Conservation (phyloP, 2,888 invertebrate genomes). For the Julus scandinavius region DNA sequence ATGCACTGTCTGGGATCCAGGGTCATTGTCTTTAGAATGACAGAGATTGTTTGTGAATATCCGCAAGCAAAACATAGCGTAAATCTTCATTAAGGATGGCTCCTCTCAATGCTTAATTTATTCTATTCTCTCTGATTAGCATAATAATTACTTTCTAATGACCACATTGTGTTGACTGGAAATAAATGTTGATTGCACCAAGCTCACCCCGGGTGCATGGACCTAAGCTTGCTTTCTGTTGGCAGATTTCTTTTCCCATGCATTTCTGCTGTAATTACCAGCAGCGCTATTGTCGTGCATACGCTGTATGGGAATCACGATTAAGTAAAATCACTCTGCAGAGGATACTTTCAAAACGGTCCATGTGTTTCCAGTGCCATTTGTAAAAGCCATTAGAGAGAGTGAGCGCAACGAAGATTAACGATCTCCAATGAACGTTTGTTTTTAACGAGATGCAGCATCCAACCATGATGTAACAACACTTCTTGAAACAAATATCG, state of each 20-base stretch:
- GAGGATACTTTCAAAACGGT: conserved; percentile 2
- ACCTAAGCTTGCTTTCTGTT: not conserved
- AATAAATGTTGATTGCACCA: conserved; percentile 22
- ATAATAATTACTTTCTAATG: conserved; percentile 27
- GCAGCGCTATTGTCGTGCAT: not conserved
- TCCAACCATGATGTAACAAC: conserved; percentile 16
- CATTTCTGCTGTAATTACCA: not conserved
- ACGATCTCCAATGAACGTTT: conserved; percentile 13
- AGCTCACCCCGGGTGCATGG: conserved; percentile 14
- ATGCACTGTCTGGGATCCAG: not conserved
- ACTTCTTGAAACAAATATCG: conserved; percentile 6
- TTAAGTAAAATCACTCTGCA: conserved; percentile 24
- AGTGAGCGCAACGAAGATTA: conserved; percentile 24
- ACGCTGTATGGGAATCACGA: not conserved
- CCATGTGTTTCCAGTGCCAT: not conserved
- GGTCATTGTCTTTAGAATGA: not conserved
- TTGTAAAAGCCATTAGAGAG: conserved; percentile 31
- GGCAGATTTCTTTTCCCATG: not conserved
- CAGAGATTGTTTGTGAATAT: not conserved
- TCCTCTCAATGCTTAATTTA: not conserved
- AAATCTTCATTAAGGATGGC: not conserved
- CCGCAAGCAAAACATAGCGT: not conserved
- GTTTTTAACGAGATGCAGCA: conserved; percentile 34
- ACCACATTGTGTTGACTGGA: conserved; percentile 4
- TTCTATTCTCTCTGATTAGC: not conserved